Percentiles rank a stretch among this genome's conserved stretches.
Conservation (phyloP, 1,140 invertebrate species). For the Drosophila pandora region DNA sequence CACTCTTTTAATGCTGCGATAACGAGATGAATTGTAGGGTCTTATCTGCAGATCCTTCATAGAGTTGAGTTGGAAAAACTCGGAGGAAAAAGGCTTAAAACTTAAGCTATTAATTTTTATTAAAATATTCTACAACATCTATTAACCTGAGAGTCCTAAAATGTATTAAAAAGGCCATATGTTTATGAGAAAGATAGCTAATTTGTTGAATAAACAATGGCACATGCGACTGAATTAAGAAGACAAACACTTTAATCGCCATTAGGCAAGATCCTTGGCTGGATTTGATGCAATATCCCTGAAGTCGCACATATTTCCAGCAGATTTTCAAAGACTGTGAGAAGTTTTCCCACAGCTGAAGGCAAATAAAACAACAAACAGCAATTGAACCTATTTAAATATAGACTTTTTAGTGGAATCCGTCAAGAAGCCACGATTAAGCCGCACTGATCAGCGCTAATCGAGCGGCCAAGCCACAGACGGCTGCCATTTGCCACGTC, state of each 20-base stretch:
- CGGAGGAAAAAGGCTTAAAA: no score
- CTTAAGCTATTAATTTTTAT: no score
- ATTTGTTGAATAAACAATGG: constrained; percentile 51
- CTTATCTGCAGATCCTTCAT: constrained; percentile 17
- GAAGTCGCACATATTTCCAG: constrained; percentile 49
- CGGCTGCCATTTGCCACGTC: constrained; percentile 31
- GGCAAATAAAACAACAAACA: constrained; percentile 40
- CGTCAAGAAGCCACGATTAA: constrained; percentile 78
- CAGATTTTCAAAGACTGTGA: constrained; percentile 45
- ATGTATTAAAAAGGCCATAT: constrained; percentile 22
- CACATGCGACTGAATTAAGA: constrained; percentile 36
- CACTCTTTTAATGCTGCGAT: constrained; percentile 52
- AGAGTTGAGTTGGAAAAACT: neutral
- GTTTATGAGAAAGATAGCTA: constrained; percentile 25
- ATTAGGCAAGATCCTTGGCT: constrained; percentile 25
- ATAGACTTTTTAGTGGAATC: constrained; percentile 57
- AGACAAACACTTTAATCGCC: constrained; percentile 19
- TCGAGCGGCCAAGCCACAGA: constrained; percentile 42
- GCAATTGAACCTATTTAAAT: constrained; percentile 79
- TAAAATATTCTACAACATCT: no score
- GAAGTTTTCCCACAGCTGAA: constrained; percentile 56
- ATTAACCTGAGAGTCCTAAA: no score
- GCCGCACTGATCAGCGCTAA: constrained; percentile 66
- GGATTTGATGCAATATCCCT: constrained; percentile 57
- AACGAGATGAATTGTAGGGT: constrained; percentile 21